phyloP scores from a whole-genome alignment of 1,140 invertebrate genomes.

The Scaptomyza hsui region DNA sequence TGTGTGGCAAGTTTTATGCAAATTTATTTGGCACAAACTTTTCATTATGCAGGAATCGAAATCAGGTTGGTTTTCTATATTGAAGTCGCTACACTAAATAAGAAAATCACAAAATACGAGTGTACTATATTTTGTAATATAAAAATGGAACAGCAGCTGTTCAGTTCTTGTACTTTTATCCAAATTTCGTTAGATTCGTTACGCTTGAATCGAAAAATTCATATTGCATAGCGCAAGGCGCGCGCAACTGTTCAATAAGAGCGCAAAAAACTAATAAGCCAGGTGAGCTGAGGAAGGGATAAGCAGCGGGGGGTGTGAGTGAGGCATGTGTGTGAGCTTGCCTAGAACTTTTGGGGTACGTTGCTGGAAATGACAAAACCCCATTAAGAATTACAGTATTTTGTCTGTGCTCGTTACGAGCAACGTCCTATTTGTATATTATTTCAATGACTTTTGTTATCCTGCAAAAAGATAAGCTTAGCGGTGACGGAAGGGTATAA shows the following conservation, averaged over 20 bases:
- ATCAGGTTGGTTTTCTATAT: constrained; percentile 8
- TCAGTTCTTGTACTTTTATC: neutral
- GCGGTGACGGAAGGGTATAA: neutral
- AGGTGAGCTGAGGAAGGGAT: constrained; percentile 33
- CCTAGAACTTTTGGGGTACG: constrained; percentile 35
- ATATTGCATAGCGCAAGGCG: constrained; percentile 52
- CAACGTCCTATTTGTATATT: constrained; percentile 44
- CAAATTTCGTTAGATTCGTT: constrained; percentile 52
- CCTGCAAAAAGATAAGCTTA: neutral
- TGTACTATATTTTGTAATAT: constrained; percentile 63
- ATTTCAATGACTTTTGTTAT: constrained; percentile 40
- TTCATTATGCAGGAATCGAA: constrained; percentile 32
- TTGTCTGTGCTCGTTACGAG: constrained; percentile 44
- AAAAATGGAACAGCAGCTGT: constrained; percentile 58
- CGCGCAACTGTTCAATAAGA: constrained; percentile 62
- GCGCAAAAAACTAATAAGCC: constrained; percentile 44
- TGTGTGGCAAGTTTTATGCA: constrained; percentile 51
- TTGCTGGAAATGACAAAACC: constrained; percentile 74
- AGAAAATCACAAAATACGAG: constrained; percentile 43
- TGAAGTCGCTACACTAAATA: constrained; percentile 44
- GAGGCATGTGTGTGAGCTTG: constrained; percentile 14
- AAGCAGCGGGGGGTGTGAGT: neutral
- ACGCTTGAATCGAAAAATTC: constrained; percentile 34
- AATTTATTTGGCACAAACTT: constrained; percentile 41
- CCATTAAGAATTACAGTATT: constrained; percentile 64